These are phyloP conservation scores for Aproaerema taeniolella DNA, from an alignment of 2,888 invertebrate genomes.

Conservation along the genomic window DNA sequence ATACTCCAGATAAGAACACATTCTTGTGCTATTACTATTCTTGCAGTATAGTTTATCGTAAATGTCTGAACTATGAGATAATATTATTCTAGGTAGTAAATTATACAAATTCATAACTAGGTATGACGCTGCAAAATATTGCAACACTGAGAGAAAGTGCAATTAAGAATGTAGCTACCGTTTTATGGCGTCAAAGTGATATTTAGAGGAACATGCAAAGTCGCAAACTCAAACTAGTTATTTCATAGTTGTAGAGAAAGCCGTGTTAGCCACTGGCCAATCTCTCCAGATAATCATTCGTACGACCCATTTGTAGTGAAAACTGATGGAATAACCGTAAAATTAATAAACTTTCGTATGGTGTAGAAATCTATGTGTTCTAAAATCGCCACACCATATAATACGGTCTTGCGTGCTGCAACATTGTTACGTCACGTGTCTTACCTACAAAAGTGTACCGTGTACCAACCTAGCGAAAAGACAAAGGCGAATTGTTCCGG, in stretches of 20 bases:
- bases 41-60: too few relatives aligned
- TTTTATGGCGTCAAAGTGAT: too few relatives aligned
- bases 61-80: too few relatives aligned
- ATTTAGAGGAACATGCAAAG: slow-evolving; percentile 1
- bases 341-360: neutral
- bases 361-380: neutral
- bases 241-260: slow-evolving; percentile 8
- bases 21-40: too few relatives aligned
- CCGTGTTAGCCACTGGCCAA: neutral
- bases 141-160: too few relatives aligned
- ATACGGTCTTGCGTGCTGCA: slow-evolving; percentile 14
- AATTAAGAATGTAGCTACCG: too few relatives aligned
- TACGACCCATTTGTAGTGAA: slow-evolving; percentile 5
- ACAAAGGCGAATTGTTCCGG: slow-evolving; percentile 9
- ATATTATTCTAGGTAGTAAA: too few relatives aligned
- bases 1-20: too few relatives aligned
- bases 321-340: slow-evolving; percentile 1
- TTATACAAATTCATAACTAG: too few relatives aligned
- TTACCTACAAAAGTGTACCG: neutral
- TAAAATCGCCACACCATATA: slow-evolving; percentile 29
- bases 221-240: slow-evolving; percentile 5
- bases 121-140: too few relatives aligned
- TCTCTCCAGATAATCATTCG: slow-evolving; percentile 5
- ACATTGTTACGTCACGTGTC: slow-evolving; percentile 15
- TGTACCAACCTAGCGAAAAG: slow-evolving; percentile 5